Base-by-base conservation (phyloP, 2,888 invertebrate genomes). In the Eupithecia centaureata region DNA sequence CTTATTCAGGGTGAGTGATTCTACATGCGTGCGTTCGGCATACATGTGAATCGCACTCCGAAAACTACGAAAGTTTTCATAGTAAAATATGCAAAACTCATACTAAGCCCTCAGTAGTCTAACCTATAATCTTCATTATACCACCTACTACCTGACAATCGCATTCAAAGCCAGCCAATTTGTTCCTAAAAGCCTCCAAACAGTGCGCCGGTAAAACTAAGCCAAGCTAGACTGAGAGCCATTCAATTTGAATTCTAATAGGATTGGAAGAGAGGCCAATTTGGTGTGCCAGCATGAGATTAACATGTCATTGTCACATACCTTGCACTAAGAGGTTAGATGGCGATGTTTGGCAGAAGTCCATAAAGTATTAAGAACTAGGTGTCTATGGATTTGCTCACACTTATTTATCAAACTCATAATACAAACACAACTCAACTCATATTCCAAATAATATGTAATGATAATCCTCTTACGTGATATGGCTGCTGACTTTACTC, bases 161-260 rank as follows among this genome's bases (percentile, higher is more conserved):
- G 28, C 32, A 54, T 18, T 56, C 52, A 38, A 56, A 61, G 51
- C 57, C 18, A 63, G 35, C 61, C 51, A 64, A 68, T 64, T 54
- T 35, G 28, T 47, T 35, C 10, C 22, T 38, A 60, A 67, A 60
- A 63, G 38, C 60, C 61, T 64, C 30, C 18, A 15, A 58, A 58
- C 65, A 61, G 54, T 58, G 30, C 61, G 52, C 13, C 58, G 28
- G 60, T 63, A 57, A 61, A 68, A 60, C 60, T 54, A 65, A 52
- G 61, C 61, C 28, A 38, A 64, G 28, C 63, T 63, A 67, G 30
- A 58, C 66, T 38, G 33, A 61, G 22, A 62, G 22, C 42, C 61
- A 65, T 64, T 68, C 61, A 61, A 65, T 65, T 68, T 68, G 61
- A 58, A 68, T 68, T 68, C 61, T 65, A 65, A 68, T 68, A 38